phyloP scores from a whole-genome alignment of 1,140 invertebrate genomes.

The Hyles vespertilio region DNA sequence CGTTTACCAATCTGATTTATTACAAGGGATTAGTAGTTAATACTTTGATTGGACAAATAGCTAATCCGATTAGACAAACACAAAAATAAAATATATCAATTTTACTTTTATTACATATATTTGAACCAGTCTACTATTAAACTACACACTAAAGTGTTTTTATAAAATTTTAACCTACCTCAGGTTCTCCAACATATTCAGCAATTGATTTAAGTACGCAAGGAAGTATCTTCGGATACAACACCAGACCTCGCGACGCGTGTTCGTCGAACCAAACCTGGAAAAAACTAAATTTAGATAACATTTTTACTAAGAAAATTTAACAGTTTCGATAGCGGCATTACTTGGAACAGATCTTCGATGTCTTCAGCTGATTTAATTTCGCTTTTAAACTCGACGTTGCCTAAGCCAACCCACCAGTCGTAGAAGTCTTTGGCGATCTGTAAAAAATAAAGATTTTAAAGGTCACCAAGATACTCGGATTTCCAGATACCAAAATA shows the following conservation, averaged over 20 bases:
- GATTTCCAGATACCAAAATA: too few species aligned
- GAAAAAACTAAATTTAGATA: constrained; percentile 33
- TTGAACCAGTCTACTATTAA: too few species aligned
- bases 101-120: too few species aligned
- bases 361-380: constrained; percentile 63
- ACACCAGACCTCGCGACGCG: constrained; percentile 67
- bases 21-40: too few species aligned
- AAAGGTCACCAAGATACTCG: not conserved
- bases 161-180: constrained; percentile 35
- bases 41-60: too few species aligned
- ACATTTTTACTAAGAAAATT: not conserved
- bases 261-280: constrained; percentile 77
- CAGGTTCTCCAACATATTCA: constrained; percentile 45
- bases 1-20: too few species aligned
- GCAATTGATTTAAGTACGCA: constrained; percentile 68
- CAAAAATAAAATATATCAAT: too few species aligned
- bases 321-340: not conserved
- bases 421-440: constrained; percentile 77
- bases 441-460: constrained; percentile 37
- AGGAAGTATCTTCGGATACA: constrained; percentile 67
- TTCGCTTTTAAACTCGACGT: constrained; percentile 69
- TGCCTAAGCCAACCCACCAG: constrained; percentile 75
- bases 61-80: too few species aligned
- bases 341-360: constrained; percentile 66
- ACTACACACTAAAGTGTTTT: too few species aligned